Percentiles rank a stretch among this genome's conserved stretches.
Evolutionary conservation across 2,113 vertebrate species (phyloP).

Genomic region (Crotophaga sulcirostris): DNA sequence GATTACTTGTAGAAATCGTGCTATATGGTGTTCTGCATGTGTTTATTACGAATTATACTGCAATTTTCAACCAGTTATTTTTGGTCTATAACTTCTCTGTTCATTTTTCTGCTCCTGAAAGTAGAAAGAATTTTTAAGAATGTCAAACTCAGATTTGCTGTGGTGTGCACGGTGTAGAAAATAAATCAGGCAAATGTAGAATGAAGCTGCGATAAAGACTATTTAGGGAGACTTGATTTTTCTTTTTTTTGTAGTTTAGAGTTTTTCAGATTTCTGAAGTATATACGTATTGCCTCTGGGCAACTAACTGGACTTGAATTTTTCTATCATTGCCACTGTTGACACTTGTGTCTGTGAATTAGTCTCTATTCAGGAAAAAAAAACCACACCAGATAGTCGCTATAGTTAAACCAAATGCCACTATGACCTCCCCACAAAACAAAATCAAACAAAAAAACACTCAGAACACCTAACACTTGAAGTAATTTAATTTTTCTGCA

Average conservation of each 20-base stretch:
- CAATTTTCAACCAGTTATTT: not conserved
- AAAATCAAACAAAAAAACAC: not conserved
- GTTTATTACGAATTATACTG: not conserved
- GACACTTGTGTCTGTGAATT: not conserved
- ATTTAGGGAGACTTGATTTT: not conserved
- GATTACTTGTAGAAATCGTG: not conserved
- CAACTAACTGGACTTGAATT: not conserved
- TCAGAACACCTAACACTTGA: not conserved
- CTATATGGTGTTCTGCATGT: not conserved
- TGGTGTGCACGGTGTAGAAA: not conserved
- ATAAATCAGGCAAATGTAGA: not conserved
- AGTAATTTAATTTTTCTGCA: not conserved
- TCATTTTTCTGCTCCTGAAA: not conserved
- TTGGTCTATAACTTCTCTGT: not conserved
- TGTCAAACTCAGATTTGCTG: not conserved
- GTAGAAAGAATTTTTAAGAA: not conserved
- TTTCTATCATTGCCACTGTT: accelerated
- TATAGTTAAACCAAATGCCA: not conserved
- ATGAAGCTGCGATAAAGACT: not conserved
- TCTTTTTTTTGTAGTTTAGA: not conserved
- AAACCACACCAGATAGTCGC: not conserved
- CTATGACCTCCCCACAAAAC: not conserved
- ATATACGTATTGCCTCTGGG: not conserved
- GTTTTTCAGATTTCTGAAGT: not conserved
- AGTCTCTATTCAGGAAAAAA: not conserved